Percentiles rank a stretch among this genome's conserved stretches.
These are phyloP conservation scores for Anas platyrhynchos DNA, from an alignment of 2,113 vertebrate genomes.

Conservation along the genomic window DNA sequence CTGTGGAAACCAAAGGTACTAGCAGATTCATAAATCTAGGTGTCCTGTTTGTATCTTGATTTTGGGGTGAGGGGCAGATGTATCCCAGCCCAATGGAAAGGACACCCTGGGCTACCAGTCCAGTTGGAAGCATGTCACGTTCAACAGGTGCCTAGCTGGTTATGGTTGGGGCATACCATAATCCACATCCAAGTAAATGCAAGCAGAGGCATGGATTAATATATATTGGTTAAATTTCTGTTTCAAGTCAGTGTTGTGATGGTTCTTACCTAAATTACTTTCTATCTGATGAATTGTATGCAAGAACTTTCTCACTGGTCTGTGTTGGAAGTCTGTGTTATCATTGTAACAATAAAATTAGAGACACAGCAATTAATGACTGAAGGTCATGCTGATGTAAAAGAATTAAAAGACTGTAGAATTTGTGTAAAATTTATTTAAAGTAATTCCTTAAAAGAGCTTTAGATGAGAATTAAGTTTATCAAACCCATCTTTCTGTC, in stretches of 20 bases:
- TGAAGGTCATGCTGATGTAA: not conserved
- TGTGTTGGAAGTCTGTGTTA: not conserved
- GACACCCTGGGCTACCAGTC: not conserved
- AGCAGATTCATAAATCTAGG: not conserved
- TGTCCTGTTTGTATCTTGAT: not conserved
- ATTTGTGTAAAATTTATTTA: not conserved
- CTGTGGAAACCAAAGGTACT: not conserved
- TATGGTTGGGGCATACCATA: fast-evolving
- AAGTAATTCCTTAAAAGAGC: not conserved
- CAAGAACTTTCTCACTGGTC: not conserved
- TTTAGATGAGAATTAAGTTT: not conserved
- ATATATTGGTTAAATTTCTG: not conserved
- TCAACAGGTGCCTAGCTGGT: not conserved
- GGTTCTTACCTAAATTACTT: not conserved
- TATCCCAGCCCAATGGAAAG: not conserved
- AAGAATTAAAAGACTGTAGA: not conserved
- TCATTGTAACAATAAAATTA: not conserved
- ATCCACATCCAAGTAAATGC: not conserved
- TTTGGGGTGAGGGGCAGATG: not conserved
- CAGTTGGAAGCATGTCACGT: not conserved
- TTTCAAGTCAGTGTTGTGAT: not conserved
- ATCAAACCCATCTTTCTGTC: not conserved
- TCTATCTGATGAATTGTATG: not conserved
- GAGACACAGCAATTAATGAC: not conserved
- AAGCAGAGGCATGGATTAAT: not conserved